Evolutionary conservation across 2,888 invertebrate genomes (phyloP), one percentile per base, ranked within the genome.

Genomic region (Diplolepis rosae): DNA sequence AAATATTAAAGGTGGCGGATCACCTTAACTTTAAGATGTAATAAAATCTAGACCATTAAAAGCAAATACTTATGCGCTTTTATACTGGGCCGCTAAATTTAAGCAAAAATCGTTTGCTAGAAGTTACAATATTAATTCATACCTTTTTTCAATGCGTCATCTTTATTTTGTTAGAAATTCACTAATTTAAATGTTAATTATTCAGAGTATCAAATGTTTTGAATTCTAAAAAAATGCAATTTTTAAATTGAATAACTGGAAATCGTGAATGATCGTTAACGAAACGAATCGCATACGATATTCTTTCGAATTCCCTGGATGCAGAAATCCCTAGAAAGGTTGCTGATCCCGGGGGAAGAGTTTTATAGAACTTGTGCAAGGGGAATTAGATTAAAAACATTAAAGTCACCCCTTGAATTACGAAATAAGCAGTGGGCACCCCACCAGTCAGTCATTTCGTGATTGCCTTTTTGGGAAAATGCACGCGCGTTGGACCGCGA

Each of bases 351-450:
- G 56, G 66, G 72, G 74, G 71, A 75, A 48, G 54, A 70, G 65
- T 67, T 71, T 67, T 72, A 39, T 39, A 61, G n/a, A 72, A 77
- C 74, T 77, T 75, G 73, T 71, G 73, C 73, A 75, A 71, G 66
- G 72, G 61, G 83, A 82, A 82, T 84, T 80, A 76, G 83, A 85
- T 84, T 76, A 83, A 82, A 82, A 80, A 84, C 80, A 84, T 83
- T 82, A 81, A 82, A 80, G 76, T 80, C 75, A 70, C 73, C 77
- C 79, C 75, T 72, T 66, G 50, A 5, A 42, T 61, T 42, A 15
- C 61, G 24, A 61, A 61, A 39, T 61, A 61, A 61, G 61, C 39
- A 61, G 61, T 42, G n/a, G 61, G n/a, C 61, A 39, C 39, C 61
- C 61, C 28, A 28, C 32, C 69, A 73, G 69, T 78, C 73, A 79